Evolutionary conservation across 1,140 invertebrate genomes (phyloP).

Genomic region (Phymastichus coffea): DNA sequence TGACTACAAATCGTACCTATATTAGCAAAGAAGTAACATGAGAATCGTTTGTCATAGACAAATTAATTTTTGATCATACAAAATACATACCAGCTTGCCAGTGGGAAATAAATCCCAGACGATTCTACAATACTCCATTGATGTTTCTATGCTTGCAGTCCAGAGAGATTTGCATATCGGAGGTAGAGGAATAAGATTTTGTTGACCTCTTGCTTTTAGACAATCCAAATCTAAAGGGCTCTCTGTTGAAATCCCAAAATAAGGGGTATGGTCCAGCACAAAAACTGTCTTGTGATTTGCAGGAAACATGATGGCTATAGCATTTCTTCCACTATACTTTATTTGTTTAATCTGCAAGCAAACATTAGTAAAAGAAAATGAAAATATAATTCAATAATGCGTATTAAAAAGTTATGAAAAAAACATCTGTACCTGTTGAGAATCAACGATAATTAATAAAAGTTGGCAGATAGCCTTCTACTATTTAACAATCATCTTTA

Average conservation of each 20-base stretch:
- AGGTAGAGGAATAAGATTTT: constrained; percentile 70
- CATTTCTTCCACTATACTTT: neutral
- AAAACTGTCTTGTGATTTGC: constrained; percentile 92
- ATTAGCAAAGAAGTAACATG: constrained; percentile 42
- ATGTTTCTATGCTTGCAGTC: constrained; percentile 92
- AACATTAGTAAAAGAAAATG: too few relatives aligned
- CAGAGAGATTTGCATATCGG: constrained; percentile 89
- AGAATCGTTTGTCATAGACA: neutral
- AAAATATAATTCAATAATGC: too few relatives aligned
- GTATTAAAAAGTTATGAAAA: too few relatives aligned
- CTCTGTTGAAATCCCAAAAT: constrained; percentile 85
- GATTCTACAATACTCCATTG: constrained; percentile 92
- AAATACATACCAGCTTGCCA: constrained; percentile 73
- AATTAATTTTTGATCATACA: constrained; percentile 6
- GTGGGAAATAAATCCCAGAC: constrained; percentile 94
- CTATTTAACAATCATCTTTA: too few relatives aligned
- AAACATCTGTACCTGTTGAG: too few relatives aligned
- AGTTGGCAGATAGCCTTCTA: too few relatives aligned
- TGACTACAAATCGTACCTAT: constrained; percentile 80
- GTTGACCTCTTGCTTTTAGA: constrained; percentile 67
- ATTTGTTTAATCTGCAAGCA: too few relatives aligned
- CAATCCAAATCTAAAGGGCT: constrained; percentile 87
- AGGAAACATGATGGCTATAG: constrained; percentile 56
- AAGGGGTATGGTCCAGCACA: constrained; percentile 88
- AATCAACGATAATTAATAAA: too few relatives aligned